Percentiles rank a stretch among this genome's conserved stretches.
phyloP scores from a whole-genome alignment of 2,113 vertebrate species.

The Charadrius vociferus region DNA sequence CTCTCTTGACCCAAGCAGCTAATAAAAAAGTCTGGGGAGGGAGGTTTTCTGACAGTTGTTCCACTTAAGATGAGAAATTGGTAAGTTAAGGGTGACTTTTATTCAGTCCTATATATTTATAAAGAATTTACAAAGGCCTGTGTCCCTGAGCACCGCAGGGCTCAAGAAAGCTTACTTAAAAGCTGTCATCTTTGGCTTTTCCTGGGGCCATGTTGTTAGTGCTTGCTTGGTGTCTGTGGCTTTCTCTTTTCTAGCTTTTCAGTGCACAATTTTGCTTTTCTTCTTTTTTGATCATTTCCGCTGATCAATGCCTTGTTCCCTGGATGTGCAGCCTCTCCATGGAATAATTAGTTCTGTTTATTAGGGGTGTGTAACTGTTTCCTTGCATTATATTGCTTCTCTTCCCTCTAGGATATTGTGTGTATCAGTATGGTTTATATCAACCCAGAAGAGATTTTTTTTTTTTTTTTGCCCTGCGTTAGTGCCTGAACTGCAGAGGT shows the following conservation, averaged over 20 bases:
- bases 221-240: background rate
- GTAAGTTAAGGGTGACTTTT: background rate
- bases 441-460: background rate
- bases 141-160: background rate
- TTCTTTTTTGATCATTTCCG: background rate
- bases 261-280: background rate
- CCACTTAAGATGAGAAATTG: background rate
- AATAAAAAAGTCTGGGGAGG: background rate
- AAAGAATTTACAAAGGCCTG: background rate
- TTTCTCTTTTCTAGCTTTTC: background rate
- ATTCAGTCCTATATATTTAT: background rate
- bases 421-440: background rate
- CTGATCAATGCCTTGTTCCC: background rate
- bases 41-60: background rate
- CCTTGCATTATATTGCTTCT: background rate
- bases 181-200: background rate
- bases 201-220: background rate
- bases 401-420: background rate
- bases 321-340: background rate
- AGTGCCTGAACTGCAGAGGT: background rate
- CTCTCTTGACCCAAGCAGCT: background rate
- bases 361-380: background rate
- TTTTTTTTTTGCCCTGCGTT: background rate
- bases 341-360: background rate
- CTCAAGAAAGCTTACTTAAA: background rate